These are phyloP conservation scores for Lasioglossum calceatum DNA, from an alignment of 2,888 invertebrate species.

Conservation along the genomic window DNA sequence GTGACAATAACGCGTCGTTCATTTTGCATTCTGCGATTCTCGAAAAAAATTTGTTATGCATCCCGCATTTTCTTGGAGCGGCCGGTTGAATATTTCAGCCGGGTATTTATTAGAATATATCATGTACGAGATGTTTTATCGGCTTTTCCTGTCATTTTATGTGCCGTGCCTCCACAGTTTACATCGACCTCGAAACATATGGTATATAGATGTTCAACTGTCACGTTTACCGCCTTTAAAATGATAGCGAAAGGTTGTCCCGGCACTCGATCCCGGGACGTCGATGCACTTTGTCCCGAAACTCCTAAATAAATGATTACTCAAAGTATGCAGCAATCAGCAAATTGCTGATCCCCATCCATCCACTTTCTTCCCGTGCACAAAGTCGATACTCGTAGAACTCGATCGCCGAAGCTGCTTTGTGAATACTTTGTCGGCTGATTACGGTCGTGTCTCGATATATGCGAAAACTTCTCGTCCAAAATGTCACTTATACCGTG, in stretches of 20 bases:
- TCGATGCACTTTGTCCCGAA: conserved; percentile 59
- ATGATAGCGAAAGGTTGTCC: conserved; percentile 42
- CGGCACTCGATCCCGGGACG: conserved; percentile 2
- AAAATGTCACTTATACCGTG: background rate
- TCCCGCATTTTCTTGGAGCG: conserved; percentile 19
- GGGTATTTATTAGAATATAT: conserved; percentile 54
- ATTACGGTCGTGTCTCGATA: background rate
- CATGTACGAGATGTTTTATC: conserved; percentile 51
- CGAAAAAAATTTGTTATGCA: conserved; percentile 12
- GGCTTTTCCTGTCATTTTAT: conserved; percentile 49
- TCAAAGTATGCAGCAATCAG: conserved; percentile 38
- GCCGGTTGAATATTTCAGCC: conserved; percentile 47
- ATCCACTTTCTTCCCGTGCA: background rate
- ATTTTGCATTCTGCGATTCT: background rate
- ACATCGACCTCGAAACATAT: conserved; percentile 15
- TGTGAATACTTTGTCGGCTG: background rate
- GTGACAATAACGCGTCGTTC: background rate
- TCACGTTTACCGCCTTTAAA: conserved; percentile 49
- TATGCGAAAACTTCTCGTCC: background rate
- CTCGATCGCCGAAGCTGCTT: background rate
- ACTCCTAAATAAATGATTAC: conserved; percentile 62
- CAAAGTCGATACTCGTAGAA: background rate
- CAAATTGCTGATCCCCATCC: conserved; percentile 32
- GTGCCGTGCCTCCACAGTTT: conserved; percentile 35
- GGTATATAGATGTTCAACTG: conserved; percentile 38